A percentile compares a stretch with the other conserved stretches of the same genome.
phyloP scores from a whole-genome alignment of 2,888 invertebrate species.

The Andrena dorsata region DNA sequence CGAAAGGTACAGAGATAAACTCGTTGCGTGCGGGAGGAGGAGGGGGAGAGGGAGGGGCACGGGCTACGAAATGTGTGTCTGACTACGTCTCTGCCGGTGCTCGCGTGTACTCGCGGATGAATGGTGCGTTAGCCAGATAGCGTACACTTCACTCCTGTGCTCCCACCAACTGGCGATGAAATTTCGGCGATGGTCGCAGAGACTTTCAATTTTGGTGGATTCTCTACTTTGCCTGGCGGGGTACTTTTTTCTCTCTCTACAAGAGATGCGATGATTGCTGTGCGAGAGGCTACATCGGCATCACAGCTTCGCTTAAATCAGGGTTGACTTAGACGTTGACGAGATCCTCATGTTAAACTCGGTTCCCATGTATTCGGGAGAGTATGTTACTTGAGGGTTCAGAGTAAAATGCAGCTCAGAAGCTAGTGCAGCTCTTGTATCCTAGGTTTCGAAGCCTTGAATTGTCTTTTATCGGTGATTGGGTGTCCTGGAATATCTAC shows the following conservation, averaged over 20 bases:
- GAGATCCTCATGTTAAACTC: too few species aligned
- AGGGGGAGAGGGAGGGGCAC: slow-evolving; percentile 6
- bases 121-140: slow-evolving; percentile 54
- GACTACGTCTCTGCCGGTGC: slow-evolving; percentile 22
- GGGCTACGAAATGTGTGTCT: slow-evolving; percentile 48
- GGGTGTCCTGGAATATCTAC: too few species aligned
- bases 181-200: slow-evolving; percentile 11
- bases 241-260: background rate
- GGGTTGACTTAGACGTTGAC: too few species aligned
- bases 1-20: slow-evolving; percentile 67
- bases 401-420: too few species aligned
- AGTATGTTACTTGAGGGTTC: too few species aligned
- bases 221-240: background rate
- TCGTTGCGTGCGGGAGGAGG: slow-evolving; percentile 44
- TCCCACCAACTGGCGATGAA: slow-evolving; percentile 30
- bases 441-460: too few species aligned
- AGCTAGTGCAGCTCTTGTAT: too few species aligned
- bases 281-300: too few species aligned
- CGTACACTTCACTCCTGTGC: slow-evolving; percentile 41
- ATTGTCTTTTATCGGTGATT: too few species aligned
- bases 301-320: too few species aligned
- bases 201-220: background rate
- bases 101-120: slow-evolving; percentile 50
- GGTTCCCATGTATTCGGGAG: too few species aligned
- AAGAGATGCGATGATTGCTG: background rate